Evolutionary conservation across 2,797 vertebrate genomes (phyloP).

Genomic region (Enteromius viviparus): DNA sequence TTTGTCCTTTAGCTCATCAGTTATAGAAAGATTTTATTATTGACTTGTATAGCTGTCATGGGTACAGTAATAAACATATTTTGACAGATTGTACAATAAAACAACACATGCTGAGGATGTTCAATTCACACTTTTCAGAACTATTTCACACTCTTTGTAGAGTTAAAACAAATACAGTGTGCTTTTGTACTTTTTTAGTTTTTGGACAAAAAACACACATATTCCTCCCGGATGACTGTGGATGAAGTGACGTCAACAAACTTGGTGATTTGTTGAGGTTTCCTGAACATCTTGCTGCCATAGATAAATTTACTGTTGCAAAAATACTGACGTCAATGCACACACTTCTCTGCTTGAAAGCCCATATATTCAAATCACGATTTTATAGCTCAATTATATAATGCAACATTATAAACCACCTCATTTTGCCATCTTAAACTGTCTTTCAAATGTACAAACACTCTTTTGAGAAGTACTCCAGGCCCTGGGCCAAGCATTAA

Average conservation of each 20-base stretch:
- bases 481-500: neutral
- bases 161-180: neutral
- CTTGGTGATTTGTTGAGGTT: neutral
- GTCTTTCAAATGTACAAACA: neutral
- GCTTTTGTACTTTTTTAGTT: neutral
- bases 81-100: neutral
- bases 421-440: neutral
- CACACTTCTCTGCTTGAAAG: neutral
- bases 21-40: neutral
- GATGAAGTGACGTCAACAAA: constrained; percentile 17
- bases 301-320: constrained; percentile 12
- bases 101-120: neutral
- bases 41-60: neutral
- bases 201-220: neutral
- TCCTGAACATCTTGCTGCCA: neutral
- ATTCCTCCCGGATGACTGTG: constrained; percentile 5
- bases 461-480: neutral
- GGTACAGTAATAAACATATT: neutral
- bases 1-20: neutral
- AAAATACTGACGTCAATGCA: constrained; percentile 20
- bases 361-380: neutral
- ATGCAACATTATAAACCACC: constrained; percentile 2
- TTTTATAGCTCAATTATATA: neutral
- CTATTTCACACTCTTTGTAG: neutral
- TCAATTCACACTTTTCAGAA: constrained; percentile 2